Percentiles rank a stretch among this genome's conserved stretches.
phyloP scores from a whole-genome alignment of 2,888 invertebrate species.

The Drosophila antonietae region DNA sequence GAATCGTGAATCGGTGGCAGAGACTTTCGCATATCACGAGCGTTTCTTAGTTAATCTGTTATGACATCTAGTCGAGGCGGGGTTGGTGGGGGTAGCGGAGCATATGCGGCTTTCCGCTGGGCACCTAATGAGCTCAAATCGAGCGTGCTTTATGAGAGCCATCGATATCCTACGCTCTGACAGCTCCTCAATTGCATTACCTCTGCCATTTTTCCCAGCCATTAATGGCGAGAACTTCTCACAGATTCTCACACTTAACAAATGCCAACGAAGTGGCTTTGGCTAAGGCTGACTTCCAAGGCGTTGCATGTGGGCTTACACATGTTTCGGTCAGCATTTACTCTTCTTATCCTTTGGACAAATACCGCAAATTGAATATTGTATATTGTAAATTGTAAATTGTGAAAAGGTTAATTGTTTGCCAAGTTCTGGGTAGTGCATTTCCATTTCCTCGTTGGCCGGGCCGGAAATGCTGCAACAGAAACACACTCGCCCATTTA shows the following conservation, averaged over 20 bases:
- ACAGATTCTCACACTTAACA: constrained; percentile 66
- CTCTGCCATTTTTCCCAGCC: constrained; percentile 53
- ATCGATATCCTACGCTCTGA: constrained; percentile 79
- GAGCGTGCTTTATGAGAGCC: constrained; percentile 74
- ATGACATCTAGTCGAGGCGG: constrained; percentile 73
- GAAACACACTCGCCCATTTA: constrained; percentile 34
- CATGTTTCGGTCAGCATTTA: constrained; percentile 50
- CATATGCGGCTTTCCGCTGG: constrained; percentile 17
- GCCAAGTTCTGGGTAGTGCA: constrained; percentile 21
- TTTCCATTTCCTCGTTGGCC: constrained; percentile 55
- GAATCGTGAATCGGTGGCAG: background rate
- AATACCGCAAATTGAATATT: constrained; percentile 45
- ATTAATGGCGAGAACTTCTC: constrained; percentile 53
- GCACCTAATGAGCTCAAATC: constrained; percentile 71
- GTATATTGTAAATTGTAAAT: background rate
- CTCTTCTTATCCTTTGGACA: constrained; percentile 50
- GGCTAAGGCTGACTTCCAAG: constrained; percentile 30
- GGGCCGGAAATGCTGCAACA: constrained; percentile 62
- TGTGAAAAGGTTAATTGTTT: constrained; percentile 56
- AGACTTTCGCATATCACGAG: constrained; percentile 37
- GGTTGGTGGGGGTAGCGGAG: background rate
- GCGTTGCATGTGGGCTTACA: constrained; percentile 71
- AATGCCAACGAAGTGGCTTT: constrained; percentile 5
- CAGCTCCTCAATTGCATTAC: constrained; percentile 72
- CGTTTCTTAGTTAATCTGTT: constrained; percentile 74